Conservation (phyloP, 2,797 vertebrate species). For the Pogoniulus pusillus region DNA sequence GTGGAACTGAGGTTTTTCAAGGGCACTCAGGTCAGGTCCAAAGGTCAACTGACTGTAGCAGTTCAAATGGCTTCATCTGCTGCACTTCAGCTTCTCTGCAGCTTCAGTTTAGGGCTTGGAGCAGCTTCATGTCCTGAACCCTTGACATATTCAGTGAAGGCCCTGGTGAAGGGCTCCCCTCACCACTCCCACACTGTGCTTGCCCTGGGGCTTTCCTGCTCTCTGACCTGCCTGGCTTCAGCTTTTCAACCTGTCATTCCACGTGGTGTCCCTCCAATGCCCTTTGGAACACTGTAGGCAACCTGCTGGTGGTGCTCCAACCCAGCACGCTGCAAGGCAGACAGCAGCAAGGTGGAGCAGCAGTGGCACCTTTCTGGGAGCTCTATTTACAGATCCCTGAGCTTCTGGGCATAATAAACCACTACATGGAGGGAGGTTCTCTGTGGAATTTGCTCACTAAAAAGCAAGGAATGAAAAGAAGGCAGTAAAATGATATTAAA, state of each 20-base stretch:
- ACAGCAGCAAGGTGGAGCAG: fast-evolving
- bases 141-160: fast-evolving
- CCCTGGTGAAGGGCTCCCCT: background rate
- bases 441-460: background rate
- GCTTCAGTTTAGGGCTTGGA: background rate
- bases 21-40: background rate
- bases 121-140: background rate
- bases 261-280: background rate
- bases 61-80: background rate
- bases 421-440: background rate
- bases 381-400: background rate
- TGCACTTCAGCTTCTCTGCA: background rate
- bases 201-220: background rate
- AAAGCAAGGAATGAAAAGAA: background rate
- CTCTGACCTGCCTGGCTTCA: background rate
- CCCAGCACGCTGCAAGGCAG: background rate
- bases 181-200: background rate
- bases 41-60: background rate
- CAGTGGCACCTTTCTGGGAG: background rate
- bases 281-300: background rate
- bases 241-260: background rate
- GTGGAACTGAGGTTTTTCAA: background rate
- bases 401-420: background rate
- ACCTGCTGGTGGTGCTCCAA: background rate
- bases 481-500: background rate